These are phyloP conservation scores for Eutolmus rufibarbis DNA, from an alignment of 2,888 invertebrate genomes.

Conservation along the genomic window DNA sequence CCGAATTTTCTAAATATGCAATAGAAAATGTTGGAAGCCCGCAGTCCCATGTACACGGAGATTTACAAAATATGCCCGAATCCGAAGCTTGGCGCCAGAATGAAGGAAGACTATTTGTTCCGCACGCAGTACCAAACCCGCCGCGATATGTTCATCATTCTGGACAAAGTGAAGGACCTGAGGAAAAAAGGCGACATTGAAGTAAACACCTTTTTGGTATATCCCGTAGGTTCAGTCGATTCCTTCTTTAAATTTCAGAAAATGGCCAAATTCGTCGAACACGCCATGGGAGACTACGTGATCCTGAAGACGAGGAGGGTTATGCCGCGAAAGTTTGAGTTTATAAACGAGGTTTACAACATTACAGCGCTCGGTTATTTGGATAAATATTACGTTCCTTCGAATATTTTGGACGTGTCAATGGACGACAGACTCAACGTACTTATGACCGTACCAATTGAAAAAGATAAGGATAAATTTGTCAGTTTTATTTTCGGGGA, in stretches of 20 bases:
- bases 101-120: slow-evolving; percentile 53
- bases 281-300: slow-evolving; percentile 57
- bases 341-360: slow-evolving; percentile 59
- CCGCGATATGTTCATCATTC: slow-evolving; percentile 55
- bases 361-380: slow-evolving; percentile 57
- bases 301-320: slow-evolving; percentile 57
- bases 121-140: slow-evolving; percentile 57
- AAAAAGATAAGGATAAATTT: slow-evolving; percentile 38
- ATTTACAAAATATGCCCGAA: slow-evolving; percentile 53
- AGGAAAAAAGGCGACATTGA: slow-evolving; percentile 51
- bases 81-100: slow-evolving; percentile 49
- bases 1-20: not conserved
- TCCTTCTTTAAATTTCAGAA: not conserved
- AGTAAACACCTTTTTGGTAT: slow-evolving; percentile 47
- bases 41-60: slow-evolving; percentile 56
- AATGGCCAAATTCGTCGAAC: slow-evolving; percentile 53
- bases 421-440: slow-evolving; percentile 21
- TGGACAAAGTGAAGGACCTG: slow-evolving; percentile 52
- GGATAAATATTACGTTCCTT: slow-evolving; percentile 50
- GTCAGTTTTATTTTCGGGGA: slow-evolving; percentile 55
- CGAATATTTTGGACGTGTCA: not conserved
- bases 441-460: slow-evolving; percentile 14
- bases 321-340: slow-evolving; percentile 61
- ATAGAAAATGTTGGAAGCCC: slow-evolving; percentile 58
- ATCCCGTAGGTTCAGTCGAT: not conserved